Conservation (phyloP, 2,797 vertebrate genomes). For the Poecilia velifera region DNA sequence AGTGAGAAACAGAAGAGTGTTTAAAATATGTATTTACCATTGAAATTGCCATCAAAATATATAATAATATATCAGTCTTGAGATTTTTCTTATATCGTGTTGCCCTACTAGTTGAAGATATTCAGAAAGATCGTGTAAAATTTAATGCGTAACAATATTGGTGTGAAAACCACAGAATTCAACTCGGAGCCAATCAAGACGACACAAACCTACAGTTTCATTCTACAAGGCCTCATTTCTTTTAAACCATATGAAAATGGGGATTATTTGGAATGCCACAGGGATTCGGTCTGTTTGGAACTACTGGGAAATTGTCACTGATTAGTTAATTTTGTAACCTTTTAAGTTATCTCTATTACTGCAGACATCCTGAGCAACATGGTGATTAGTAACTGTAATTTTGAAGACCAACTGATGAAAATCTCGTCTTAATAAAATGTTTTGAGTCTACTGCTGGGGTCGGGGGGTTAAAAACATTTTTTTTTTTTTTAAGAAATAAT, state of each 20-base stretch:
- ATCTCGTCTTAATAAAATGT: too few relatives aligned
- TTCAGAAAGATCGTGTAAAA: neutral
- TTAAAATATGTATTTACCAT: neutral
- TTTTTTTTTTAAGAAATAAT: neutral
- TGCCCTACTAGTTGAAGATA: neutral
- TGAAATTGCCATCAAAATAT: neutral
- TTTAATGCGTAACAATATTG: neutral
- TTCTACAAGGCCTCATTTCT: neutral
- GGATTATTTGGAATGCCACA: neutral
- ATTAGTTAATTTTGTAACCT: neutral
- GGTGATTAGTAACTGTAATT: neutral
- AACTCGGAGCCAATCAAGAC: neutral
- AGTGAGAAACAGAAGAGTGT: neutral
- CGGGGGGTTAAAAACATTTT: neutral
- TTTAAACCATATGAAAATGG: neutral
- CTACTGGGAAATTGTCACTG: neutral
- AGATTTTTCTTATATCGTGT: neutral
- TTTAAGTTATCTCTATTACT: neutral
- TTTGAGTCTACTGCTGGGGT: too few relatives aligned
- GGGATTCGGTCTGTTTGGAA: neutral
- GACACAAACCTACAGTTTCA: neutral
- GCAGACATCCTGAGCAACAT: neutral
- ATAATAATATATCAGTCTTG: neutral
- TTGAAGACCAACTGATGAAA: neutral
- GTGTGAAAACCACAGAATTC: neutral